Evolutionary conservation across 1,140 invertebrate genomes (phyloP), one percentile per base, ranked within the genome.

Genomic region (Adoxophyes honmai): DNA sequence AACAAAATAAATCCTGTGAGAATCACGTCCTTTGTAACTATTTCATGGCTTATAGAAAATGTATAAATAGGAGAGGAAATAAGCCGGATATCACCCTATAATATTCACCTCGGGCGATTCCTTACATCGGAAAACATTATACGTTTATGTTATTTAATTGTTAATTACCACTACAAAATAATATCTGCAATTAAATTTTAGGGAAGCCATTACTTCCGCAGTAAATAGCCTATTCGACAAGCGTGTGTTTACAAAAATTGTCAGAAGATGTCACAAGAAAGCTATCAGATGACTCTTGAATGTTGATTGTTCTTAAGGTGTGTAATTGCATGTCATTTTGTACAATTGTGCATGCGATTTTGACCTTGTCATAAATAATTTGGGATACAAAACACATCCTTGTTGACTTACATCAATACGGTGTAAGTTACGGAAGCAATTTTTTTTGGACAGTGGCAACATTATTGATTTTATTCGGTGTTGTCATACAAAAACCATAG

Each of bases 201-300:
- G 88, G 39, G 88, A 89, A 89, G 88, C 88, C 88, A 89, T 89
- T 89, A 89, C 86, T 89, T 89, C 88, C 83, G 83, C 82, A 89
- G 83, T 86, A 86, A 88, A 89, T 88, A 88, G 84, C 86, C 66
- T 72, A 88, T 85, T 86, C 83, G 78, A 88, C 86, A 88, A 88
- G 86, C 86, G 85, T 87, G 65, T 68, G 86, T 89, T 89, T 89
- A 89, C 88, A 87, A 89, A 89, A 89, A 87, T 89, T 89, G 71
- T 82, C 64, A 68, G 73, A 75, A 84, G 75, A 83, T 74, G 70
- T 81, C 76, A 78, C 72, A 64, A 60, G 63, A 71, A 52, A 52
- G 15, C 18, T 52, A 63, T 58, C 59, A 62, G 63, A 55, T 68
- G 70, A 79, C 73, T 68, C 72, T 78, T 44, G 39, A 79, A 56